Conservation (phyloP, 2,888 invertebrate genomes). For the Cheilosia urbana region DNA sequence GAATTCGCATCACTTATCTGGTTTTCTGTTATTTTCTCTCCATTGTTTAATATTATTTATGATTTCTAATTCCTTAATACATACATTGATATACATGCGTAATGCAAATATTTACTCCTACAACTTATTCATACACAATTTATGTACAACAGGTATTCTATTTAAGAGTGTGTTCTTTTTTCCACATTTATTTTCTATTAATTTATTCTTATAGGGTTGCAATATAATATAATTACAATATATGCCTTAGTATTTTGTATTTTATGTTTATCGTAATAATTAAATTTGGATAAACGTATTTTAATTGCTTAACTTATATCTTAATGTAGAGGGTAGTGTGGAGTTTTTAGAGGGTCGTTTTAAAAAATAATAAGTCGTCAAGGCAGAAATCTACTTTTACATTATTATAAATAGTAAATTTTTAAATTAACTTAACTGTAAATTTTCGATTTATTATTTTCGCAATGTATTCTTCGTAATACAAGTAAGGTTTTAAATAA, state of each 20-base stretch:
- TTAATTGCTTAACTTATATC: constrained; percentile 27
- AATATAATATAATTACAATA: constrained; percentile 65
- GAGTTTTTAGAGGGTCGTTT: constrained; percentile 47
- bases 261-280: constrained; percentile 27
- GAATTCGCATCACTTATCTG: constrained; percentile 10
- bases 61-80: constrained; percentile 45
- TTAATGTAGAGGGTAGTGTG: constrained; percentile 33
- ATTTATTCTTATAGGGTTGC: constrained; percentile 10
- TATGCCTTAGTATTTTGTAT: constrained; percentile 37
- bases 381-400: constrained; percentile 64
- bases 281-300: constrained; percentile 33
- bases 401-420: constrained; percentile 37
- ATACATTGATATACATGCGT: constrained; percentile 54
- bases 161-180: constrained; percentile 6
- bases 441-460: background rate
- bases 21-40: constrained; percentile 9
- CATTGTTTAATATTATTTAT: constrained; percentile 5
- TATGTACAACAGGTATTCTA: constrained; percentile 66
- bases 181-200: constrained; percentile 14
- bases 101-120: constrained; percentile 28
- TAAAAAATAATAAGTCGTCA: constrained; percentile 74
- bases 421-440: constrained; percentile 36
- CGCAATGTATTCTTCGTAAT: constrained; percentile 55
- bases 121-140: constrained; percentile 62
- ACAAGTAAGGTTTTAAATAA: constrained; percentile 35